Evolutionary conservation across 2,797 vertebrate genomes (phyloP).

Genomic region (Mus caroli): DNA sequence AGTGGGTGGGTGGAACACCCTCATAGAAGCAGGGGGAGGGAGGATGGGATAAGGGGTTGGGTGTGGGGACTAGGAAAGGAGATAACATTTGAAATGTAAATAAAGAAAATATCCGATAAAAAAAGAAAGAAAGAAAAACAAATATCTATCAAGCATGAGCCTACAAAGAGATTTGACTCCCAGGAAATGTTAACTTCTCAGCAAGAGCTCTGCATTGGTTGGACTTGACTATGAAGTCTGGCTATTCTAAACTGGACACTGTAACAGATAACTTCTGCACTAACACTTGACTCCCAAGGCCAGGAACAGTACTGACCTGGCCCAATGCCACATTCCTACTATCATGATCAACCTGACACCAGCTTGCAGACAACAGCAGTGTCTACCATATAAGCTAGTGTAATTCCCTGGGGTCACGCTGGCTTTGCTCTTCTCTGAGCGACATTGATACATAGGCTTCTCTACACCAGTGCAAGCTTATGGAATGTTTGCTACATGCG

Average conservation of each 20-base stretch:
- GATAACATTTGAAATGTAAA: no score
- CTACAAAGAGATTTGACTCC: neutral
- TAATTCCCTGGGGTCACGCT: neutral
- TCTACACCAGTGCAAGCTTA: neutral
- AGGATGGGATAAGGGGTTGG: no score
- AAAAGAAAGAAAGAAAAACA: neutral
- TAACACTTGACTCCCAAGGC: neutral
- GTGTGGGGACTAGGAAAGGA: no score
- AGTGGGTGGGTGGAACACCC: no score
- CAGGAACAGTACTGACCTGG: slow-evolving; percentile 6
- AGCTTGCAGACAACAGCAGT: neutral
- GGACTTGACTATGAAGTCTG: neutral
- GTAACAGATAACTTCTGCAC: neutral
- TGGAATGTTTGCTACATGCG: neutral
- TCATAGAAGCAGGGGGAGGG: no score
- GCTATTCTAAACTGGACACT: neutral
- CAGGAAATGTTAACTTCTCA: neutral
- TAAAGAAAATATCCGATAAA: no score
- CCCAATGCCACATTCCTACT: neutral
- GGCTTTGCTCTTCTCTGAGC: neutral
- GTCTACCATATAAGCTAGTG: neutral
- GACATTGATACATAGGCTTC: neutral
- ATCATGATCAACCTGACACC: neutral
- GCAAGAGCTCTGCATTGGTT: neutral
- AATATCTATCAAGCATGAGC: neutral